These are phyloP conservation scores for Pristis pectinata DNA, from an alignment of 2,797 vertebrate genomes.

Conservation along the genomic window DNA sequence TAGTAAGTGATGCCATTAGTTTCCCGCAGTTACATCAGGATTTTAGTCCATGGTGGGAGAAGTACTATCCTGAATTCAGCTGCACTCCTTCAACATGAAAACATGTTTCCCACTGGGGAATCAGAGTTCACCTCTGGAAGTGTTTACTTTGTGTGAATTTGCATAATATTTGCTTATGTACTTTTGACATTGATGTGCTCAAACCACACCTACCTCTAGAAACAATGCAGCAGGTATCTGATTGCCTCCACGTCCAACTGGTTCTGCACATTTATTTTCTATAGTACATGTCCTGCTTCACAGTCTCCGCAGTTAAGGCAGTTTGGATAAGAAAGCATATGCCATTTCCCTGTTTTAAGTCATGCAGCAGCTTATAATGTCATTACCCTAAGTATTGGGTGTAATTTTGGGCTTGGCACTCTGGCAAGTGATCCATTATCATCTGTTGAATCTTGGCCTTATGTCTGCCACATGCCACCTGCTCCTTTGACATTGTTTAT, in stretches of 20 bases:
- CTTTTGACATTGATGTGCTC: background rate
- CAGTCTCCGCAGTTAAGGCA: background rate
- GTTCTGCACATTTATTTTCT: background rate
- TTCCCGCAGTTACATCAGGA: background rate
- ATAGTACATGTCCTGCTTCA: background rate
- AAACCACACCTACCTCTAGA: background rate
- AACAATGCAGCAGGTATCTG: background rate
- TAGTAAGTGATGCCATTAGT: background rate
- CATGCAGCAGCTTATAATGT: background rate
- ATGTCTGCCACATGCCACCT: background rate
- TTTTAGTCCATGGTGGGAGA: background rate
- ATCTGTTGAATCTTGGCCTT: background rate
- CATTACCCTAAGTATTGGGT: background rate
- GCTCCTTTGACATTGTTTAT: background rate
- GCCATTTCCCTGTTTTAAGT: background rate
- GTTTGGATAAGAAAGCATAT: background rate
- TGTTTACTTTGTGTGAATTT: background rate
- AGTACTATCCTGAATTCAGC: background rate
- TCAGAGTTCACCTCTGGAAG: background rate
- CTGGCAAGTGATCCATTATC: background rate
- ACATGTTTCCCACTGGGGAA: background rate
- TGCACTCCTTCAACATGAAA: background rate
- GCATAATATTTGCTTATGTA: constrained; percentile 5
- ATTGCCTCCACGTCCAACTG: background rate
- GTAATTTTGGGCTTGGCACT: background rate